phyloP scores from a whole-genome alignment of 2,113 vertebrate genomes.

The Lamprotornis superbus region DNA sequence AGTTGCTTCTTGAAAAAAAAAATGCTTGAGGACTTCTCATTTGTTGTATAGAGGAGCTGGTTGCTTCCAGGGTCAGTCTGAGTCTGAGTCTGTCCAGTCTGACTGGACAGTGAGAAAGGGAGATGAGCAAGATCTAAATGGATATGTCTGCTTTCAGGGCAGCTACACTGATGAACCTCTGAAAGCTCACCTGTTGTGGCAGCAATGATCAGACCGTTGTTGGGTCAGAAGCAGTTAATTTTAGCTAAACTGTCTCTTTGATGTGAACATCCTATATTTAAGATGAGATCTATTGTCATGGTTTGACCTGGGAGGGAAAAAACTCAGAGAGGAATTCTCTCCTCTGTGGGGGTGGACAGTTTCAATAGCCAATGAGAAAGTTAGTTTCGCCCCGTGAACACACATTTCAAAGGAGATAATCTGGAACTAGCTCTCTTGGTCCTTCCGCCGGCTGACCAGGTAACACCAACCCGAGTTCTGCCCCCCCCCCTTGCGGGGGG shows the following conservation, averaged over 20 bases:
- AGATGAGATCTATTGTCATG: too few relatives aligned
- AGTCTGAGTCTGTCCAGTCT: background rate
- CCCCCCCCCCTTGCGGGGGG: too few relatives aligned
- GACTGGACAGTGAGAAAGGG: background rate
- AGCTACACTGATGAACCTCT: background rate
- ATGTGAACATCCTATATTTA: background rate
- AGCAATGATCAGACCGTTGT: background rate
- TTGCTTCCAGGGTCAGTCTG: background rate
- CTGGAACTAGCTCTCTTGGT: too few relatives aligned
- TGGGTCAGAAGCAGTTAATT: background rate
- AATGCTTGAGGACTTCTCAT: background rate
- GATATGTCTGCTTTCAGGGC: background rate
- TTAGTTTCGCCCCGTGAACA: too few relatives aligned
- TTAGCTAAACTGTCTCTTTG: background rate
- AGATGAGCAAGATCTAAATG: background rate
- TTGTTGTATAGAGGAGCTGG: background rate
- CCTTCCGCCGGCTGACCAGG: too few relatives aligned
- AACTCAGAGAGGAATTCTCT: too few relatives aligned
- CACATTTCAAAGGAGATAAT: too few relatives aligned
- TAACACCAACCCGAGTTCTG: too few relatives aligned
- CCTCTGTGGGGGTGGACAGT: too few relatives aligned
- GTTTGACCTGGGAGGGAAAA: too few relatives aligned
- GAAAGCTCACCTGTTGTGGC: background rate
- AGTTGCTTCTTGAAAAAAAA: too few relatives aligned
- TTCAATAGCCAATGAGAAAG: too few relatives aligned